Percentiles rank a stretch among this genome's conserved stretches.
Evolutionary conservation across 2,113 vertebrate species (phyloP).

Genomic region (Gymnorhina tibicen): DNA sequence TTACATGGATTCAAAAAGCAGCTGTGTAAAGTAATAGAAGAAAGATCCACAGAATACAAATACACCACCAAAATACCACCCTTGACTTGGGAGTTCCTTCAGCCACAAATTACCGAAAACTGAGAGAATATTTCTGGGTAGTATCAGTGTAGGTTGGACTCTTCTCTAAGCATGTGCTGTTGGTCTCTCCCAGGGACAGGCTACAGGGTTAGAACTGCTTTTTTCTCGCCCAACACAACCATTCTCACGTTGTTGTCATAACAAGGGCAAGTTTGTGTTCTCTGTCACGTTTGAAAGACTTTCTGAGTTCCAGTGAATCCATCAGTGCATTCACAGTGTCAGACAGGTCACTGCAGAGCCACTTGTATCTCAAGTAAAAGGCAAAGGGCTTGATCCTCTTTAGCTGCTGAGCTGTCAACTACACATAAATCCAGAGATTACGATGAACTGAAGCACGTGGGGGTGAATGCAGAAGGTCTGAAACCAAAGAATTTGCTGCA

Average conservation of each 20-base stretch:
- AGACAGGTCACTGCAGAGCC: background rate
- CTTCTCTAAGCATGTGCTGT: background rate
- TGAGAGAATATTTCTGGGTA: background rate
- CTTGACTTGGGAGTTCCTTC: background rate
- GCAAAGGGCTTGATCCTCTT: background rate
- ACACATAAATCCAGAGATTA: background rate
- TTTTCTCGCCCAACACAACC: background rate
- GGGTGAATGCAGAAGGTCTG: background rate
- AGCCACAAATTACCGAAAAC: background rate
- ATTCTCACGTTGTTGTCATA: background rate
- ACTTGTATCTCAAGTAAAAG: background rate
- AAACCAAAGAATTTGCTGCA: background rate
- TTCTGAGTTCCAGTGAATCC: background rate
- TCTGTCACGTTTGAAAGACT: background rate
- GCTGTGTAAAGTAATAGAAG: background rate
- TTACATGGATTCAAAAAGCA: background rate
- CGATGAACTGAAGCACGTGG: background rate
- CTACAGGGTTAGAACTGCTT: background rate
- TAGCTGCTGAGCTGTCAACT: background rate
- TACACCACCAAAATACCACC: background rate
- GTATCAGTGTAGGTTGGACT: background rate
- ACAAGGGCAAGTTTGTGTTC: background rate
- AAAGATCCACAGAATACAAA: background rate
- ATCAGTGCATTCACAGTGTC: background rate
- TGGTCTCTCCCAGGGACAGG: background rate